Evolutionary conservation across 1,140 invertebrate genomes (phyloP).

Genomic region (Halesus radiatus): DNA sequence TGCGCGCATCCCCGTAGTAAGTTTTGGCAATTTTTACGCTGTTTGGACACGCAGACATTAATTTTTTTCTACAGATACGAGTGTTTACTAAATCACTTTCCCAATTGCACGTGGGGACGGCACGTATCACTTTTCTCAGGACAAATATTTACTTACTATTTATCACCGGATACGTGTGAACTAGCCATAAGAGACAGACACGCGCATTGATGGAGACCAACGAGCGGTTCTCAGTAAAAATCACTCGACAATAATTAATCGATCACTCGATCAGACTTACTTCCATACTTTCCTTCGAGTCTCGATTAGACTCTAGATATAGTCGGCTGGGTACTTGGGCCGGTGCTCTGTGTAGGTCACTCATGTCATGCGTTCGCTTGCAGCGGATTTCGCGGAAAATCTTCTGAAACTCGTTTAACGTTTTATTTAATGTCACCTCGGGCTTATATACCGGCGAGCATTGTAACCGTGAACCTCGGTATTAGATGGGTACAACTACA

Average conservation of each 20-base stretch:
- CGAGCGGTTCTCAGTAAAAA: not conserved
- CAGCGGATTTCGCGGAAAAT: slow-evolving; percentile 12
- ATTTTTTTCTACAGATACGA: too few relatives aligned
- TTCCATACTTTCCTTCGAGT: not conserved
- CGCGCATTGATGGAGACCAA: not conserved
- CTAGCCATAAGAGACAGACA: too few relatives aligned
- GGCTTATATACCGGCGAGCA: not conserved
- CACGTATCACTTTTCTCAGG: too few relatives aligned
- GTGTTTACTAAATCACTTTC: too few relatives aligned
- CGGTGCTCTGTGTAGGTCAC: not conserved
- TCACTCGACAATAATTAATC: not conserved
- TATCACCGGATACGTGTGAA: too few relatives aligned
- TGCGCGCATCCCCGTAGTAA: too few relatives aligned
- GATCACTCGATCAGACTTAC: too few relatives aligned
- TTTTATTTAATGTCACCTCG: slow-evolving; percentile 25
- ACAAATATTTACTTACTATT: too few relatives aligned
- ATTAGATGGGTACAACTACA: not conserved
- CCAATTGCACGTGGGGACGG: too few relatives aligned
- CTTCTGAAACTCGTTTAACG: slow-evolving; percentile 9
- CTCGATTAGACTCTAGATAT: too few relatives aligned
- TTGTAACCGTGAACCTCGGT: slow-evolving; percentile 2
- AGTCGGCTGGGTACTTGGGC: not conserved
- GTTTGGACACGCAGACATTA: too few relatives aligned
- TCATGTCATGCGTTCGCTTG: not conserved
- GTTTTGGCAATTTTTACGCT: too few relatives aligned